Conservation (phyloP, 2,888 invertebrate species). For the Coenonympha arcania region DNA sequence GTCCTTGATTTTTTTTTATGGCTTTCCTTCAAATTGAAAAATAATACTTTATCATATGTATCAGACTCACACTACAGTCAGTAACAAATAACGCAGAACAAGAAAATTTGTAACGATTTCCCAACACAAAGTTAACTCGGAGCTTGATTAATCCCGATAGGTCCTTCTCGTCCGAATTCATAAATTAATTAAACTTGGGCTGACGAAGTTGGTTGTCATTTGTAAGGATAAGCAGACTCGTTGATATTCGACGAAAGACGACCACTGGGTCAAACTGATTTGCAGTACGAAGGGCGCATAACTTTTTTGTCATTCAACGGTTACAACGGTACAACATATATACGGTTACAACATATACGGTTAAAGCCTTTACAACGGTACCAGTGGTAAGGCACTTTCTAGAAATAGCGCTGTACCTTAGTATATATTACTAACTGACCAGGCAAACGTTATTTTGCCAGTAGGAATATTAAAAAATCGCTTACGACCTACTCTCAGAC, state of each 20-base stretch:
- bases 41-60: no score
- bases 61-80: not conserved
- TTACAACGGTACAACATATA: no score
- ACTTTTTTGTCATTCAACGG: not conserved
- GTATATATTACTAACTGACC: no score
- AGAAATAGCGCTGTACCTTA: no score
- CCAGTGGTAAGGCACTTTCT: no score
- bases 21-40: no score
- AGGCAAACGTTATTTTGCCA: no score
- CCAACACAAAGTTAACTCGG: not conserved
- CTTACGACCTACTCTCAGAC: no score
- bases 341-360: no score
- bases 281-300: not conserved
- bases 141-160: slow-evolving; percentile 1
- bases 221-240: slow-evolving; percentile 64
- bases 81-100: not conserved
- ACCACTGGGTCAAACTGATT: slow-evolving; percentile 24
- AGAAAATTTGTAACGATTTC: not conserved
- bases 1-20: no score
- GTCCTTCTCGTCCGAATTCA: slow-evolving; percentile 33
- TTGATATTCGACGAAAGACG: slow-evolving; percentile 45
- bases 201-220: slow-evolving; percentile 49
- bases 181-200: slow-evolving; percentile 66
- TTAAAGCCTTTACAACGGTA: no score
- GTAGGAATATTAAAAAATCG: no score